These are phyloP conservation scores for Elmis aenea DNA, from an alignment of 2,888 invertebrate genomes.

Conservation along the genomic window DNA sequence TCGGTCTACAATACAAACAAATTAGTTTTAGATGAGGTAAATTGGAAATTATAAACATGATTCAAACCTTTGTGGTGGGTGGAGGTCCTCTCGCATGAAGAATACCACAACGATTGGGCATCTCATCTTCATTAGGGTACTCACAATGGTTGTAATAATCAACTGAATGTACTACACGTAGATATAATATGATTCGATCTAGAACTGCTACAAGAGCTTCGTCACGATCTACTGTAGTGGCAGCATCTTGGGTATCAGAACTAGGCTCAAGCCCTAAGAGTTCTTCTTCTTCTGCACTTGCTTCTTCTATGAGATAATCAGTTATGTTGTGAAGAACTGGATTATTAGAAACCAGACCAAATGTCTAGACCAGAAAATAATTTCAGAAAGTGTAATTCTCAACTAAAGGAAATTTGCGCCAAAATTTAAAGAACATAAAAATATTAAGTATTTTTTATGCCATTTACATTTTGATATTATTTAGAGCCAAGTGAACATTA, in stretches of 20 bases:
- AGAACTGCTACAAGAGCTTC: slow-evolving; percentile 66
- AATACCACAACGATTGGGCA: slow-evolving; percentile 98
- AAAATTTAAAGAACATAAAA: no score
- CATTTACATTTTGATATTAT: no score
- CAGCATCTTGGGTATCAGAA: slow-evolving; percentile 45
- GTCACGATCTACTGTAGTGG: slow-evolving; percentile 62
- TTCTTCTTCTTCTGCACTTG: slow-evolving; percentile 97
- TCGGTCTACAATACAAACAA: slow-evolving; percentile 50
- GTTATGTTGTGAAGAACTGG: slow-evolving; percentile 95
- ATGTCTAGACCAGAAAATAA: no score
- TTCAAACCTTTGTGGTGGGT: slow-evolving; percentile 79
- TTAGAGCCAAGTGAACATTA: no score
- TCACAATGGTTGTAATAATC: slow-evolving; percentile 99
- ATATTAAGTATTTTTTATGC: no score
- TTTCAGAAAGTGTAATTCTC: no score
- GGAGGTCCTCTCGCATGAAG: slow-evolving; percentile 93
- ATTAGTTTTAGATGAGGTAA: not conserved
- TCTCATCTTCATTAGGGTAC: slow-evolving; percentile 98
- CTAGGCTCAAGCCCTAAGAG: slow-evolving; percentile 64
- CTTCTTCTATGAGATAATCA: slow-evolving; percentile 96
- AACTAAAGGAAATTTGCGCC: no score
- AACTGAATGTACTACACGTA: slow-evolving; percentile 95
- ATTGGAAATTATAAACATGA: no score
- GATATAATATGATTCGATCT: slow-evolving; percentile 81
- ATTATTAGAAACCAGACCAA: slow-evolving; percentile 77